Evolutionary conservation across 2,888 invertebrate genomes (phyloP).

Genomic region (Ernsta delagoae): DNA sequence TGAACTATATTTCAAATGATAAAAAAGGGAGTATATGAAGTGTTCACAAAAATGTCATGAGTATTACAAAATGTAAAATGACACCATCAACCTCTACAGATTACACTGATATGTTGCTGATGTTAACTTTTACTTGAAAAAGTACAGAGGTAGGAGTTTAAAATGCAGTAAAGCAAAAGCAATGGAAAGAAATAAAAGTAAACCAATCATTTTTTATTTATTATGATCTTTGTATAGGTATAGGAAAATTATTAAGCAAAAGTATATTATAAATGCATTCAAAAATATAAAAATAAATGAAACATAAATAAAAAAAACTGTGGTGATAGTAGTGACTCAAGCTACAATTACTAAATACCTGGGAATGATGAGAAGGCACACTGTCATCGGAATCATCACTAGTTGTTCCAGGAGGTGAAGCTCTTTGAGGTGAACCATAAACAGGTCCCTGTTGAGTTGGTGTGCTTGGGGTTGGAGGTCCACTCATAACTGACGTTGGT

Average conservation of each 20-base stretch:
- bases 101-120: background rate
- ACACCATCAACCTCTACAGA: background rate
- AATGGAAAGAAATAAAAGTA: no score
- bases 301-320: no score
- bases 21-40: conserved; percentile 5
- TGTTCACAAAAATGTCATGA: background rate
- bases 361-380: conserved; percentile 86
- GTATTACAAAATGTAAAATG: background rate
- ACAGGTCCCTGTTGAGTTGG: conserved; percentile 71
- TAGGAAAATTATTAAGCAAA: no score
- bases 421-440: conserved; percentile 86
- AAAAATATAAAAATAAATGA: no score
- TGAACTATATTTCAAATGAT: conserved; percentile 70
- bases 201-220: no score
- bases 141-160: no score
- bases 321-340: no score
- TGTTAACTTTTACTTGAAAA: no score
- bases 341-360: conserved; percentile 62
- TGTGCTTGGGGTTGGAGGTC: conserved; percentile 74
- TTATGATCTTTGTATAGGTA: no score
- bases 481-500: conserved; percentile 80
- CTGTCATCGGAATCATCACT: conserved; percentile 96
- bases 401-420: conserved; percentile 89
- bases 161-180: no score
- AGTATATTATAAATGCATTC: no score